Conservation (phyloP, 64 coral and sea anemone species). For the Pachyseris speciosa region DNA sequence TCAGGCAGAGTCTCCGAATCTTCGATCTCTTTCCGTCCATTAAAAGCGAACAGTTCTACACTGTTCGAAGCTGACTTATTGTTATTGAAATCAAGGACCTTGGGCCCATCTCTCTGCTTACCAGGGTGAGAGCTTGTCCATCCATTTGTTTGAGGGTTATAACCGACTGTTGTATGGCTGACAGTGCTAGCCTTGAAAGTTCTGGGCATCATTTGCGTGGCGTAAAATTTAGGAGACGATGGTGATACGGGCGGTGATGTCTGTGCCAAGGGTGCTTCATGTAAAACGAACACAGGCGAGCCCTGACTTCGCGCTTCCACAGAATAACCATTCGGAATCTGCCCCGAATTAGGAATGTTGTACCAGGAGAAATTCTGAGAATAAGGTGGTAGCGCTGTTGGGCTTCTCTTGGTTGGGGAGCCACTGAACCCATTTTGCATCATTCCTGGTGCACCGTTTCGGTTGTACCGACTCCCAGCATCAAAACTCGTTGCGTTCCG, state of each 20-base stretch:
- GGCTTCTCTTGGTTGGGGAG: neutral
- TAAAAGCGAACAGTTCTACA: neutral
- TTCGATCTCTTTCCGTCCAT: neutral
- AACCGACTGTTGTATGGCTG: constrained; percentile 8
- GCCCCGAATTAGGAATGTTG: neutral
- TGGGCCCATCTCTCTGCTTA: constrained; percentile 3
- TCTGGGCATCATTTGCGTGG: constrained; percentile 47
- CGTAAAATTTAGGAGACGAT: constrained; percentile 57
- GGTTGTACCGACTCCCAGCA: neutral
- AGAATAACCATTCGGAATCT: neutral
- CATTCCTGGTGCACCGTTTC: neutral
- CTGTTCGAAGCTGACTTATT: neutral
- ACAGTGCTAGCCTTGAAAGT: constrained; percentile 18
- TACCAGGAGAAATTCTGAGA: constrained; percentile 6
- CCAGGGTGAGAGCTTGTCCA: neutral
- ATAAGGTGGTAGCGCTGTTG: neutral
- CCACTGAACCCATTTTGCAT: neutral
- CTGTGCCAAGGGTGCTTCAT: constrained; percentile 35
- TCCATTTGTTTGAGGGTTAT: neutral
- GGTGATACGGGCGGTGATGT: constrained; percentile 10
- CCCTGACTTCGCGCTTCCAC: neutral
- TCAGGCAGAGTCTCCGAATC: constrained; percentile 37
- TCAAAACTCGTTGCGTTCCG: constrained; percentile 24
- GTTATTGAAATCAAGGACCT: constrained; percentile 35
- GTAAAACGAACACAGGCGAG: constrained; percentile 2